phyloP scores from a whole-genome alignment of 1,140 invertebrate species.

The Brachionus angularis region DNA sequence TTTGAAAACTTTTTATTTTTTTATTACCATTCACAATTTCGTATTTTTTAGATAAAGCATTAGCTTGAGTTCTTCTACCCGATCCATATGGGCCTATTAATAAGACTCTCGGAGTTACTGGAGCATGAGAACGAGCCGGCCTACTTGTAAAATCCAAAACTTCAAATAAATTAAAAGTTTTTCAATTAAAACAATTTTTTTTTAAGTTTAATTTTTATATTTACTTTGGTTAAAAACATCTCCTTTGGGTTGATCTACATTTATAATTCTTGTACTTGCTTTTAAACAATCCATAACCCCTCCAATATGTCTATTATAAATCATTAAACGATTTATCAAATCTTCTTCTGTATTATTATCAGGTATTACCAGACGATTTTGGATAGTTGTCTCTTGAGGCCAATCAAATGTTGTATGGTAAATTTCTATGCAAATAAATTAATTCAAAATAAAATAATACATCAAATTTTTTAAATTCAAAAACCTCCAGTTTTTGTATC shows the following conservation, averaged over 20 bases:
- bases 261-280: slow-evolving; percentile 50
- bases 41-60: slow-evolving; percentile 56
- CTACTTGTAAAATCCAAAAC: slow-evolving; percentile 33
- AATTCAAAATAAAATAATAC: neutral
- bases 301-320: slow-evolving; percentile 51
- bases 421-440: slow-evolving; percentile 49
- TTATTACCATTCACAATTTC: slow-evolving; percentile 58
- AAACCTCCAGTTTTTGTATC: slow-evolving; percentile 56
- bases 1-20: too few species aligned
- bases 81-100: slow-evolving; percentile 56
- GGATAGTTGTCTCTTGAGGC: slow-evolving; percentile 50
- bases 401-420: slow-evolving; percentile 58
- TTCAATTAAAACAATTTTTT: neutral
- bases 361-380: slow-evolving; percentile 50
- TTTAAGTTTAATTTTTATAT: neutral
- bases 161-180: neutral
- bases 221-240: slow-evolving; percentile 58
- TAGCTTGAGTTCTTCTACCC: slow-evolving; percentile 55
- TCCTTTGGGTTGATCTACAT: slow-evolving; percentile 58
- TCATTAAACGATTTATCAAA: slow-evolving; percentile 51
- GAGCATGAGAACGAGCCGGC: slow-evolving; percentile 51
- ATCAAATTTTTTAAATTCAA: neutral
- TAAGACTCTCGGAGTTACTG: slow-evolving; percentile 55
- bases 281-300: slow-evolving; percentile 51
- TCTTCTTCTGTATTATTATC: slow-evolving; percentile 51